Evolutionary conservation across 2,888 invertebrate genomes (phyloP).

Genomic region (Mallateleia sp.): DNA sequence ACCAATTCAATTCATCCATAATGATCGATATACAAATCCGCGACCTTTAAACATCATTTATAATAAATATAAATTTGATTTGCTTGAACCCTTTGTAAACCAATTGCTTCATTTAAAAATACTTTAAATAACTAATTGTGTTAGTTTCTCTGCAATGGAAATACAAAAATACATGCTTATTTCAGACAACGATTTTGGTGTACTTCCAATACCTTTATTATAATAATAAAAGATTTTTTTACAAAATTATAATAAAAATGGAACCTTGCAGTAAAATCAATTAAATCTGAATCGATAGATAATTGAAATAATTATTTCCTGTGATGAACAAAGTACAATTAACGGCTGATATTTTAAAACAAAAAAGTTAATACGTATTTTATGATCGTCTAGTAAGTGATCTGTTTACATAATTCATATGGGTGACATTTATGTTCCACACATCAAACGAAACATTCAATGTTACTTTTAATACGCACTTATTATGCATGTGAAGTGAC

Average conservation of each 20-base stretch:
- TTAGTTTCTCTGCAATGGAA: too few relatives aligned
- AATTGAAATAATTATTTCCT: slow-evolving; percentile 30
- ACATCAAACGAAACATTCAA: slow-evolving; percentile 7
- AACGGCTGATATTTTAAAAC: neutral
- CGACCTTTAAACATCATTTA: too few relatives aligned
- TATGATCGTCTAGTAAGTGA: slow-evolving; percentile 26
- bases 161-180: too few relatives aligned
- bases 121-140: too few relatives aligned
- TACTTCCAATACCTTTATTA: too few relatives aligned
- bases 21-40: too few relatives aligned
- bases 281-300: neutral
- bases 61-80: too few relatives aligned
- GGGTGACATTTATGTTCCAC: slow-evolving; percentile 3
- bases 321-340: slow-evolving; percentile 15
- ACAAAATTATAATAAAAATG: slow-evolving; percentile 9
- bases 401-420: slow-evolving; percentile 25
- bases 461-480: slow-evolving; percentile 33
- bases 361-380: slow-evolving; percentile 19
- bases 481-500: neutral
- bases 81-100: too few relatives aligned
- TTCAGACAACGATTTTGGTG: too few relatives aligned
- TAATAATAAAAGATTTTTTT: neutral
- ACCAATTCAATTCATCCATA: too few relatives aligned
- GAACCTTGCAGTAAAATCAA: neutral
- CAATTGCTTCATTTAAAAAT: too few relatives aligned